Evolutionary conservation across 1,140 invertebrate species (phyloP).

Genomic region (Babylonia areolata): DNA sequence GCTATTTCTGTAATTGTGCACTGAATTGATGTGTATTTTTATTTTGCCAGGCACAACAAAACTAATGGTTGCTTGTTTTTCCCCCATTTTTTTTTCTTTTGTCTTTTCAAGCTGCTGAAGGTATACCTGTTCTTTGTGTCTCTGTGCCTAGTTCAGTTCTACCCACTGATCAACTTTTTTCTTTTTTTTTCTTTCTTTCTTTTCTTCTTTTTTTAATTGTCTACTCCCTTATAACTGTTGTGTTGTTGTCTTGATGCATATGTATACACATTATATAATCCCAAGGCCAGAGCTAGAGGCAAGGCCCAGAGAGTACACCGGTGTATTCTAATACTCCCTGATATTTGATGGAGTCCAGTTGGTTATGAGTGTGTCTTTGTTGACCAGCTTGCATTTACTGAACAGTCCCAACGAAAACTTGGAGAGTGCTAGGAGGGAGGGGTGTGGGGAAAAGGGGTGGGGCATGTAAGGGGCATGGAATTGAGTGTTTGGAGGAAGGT

Average conservation of each 20-base stretch:
- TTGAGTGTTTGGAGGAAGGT: no score
- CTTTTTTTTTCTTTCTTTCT: neutral
- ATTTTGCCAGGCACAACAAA: neutral
- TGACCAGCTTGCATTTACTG: neutral
- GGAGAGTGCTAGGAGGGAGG: neutral
- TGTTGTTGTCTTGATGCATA: neutral
- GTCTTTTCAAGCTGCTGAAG: constrained; percentile 29
- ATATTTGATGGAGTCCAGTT: neutral
- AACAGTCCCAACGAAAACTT: neutral
- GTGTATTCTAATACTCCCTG: neutral
- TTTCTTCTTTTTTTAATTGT: neutral
- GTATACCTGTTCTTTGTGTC: neutral
- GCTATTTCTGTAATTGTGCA: neutral
- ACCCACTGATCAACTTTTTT: neutral
- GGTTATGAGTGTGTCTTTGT: neutral
- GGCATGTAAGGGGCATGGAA: no score
- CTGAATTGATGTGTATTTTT: neutral
- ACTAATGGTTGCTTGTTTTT: neutral
- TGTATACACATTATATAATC: no score
- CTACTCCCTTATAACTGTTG: constrained; percentile 6
- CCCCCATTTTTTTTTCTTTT: neutral
- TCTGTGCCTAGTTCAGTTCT: neutral
- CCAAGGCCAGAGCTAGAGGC: neutral
- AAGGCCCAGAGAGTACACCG: no score
- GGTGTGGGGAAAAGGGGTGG: no score